Conservation (phyloP, 2,113 vertebrate species). For the Anguilla rostrata region DNA sequence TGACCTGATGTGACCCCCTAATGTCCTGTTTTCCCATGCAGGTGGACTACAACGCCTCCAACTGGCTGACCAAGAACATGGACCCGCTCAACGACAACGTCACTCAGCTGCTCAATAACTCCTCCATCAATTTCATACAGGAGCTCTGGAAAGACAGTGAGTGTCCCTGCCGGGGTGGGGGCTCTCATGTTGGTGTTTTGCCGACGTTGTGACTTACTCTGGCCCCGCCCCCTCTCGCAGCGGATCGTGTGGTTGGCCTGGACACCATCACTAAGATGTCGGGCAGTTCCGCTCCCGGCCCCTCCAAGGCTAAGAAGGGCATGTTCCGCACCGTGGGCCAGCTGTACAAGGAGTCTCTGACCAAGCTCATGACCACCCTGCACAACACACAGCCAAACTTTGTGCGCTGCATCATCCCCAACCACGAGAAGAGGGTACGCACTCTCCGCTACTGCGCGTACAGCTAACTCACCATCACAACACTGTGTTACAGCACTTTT, state of each 20-base stretch:
- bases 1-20: neutral
- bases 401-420: conserved; percentile 97
- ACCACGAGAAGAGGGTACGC: conserved; percentile 91
- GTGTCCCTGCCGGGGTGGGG: conserved; percentile 26
- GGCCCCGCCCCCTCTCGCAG: conserved; percentile 56
- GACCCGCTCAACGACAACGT: conserved; percentile 94
- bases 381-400: conserved; percentile 96
- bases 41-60: conserved; percentile 88
- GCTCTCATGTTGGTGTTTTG: neutral
- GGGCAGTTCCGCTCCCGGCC: conserved; percentile 79
- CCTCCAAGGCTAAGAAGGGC: conserved; percentile 94
- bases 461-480: too few relatives aligned
- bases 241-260: conserved; percentile 91
- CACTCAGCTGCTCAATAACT: conserved; percentile 84
- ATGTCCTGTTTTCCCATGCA: conserved; percentile 45
- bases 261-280: conserved; percentile 96
- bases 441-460: neutral
- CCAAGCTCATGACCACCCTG: conserved; percentile 94
- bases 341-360: conserved; percentile 93
- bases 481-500: too few relatives aligned
- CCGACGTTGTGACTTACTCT: neutral
- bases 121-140: conserved; percentile 87
- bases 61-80: conserved; percentile 98
- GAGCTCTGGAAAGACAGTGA: conserved; percentile 94
- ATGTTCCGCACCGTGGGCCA: conserved; percentile 98